A percentile compares a stretch with the other conserved stretches of the same genome.
These are phyloP conservation scores for Falco berigora DNA, from an alignment of 2,797 vertebrate genomes.

Conservation along the genomic window DNA sequence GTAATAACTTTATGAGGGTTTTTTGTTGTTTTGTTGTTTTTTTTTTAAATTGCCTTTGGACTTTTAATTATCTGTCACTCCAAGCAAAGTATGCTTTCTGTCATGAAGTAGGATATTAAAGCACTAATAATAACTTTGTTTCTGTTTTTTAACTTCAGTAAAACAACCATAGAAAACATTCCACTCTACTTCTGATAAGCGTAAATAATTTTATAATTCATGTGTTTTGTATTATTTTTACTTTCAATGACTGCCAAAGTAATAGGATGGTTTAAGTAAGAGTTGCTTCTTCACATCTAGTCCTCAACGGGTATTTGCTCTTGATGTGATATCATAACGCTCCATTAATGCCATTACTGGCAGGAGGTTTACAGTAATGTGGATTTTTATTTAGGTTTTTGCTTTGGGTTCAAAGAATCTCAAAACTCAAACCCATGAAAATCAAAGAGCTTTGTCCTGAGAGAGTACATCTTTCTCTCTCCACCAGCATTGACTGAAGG, in stretches of 20 bases:
- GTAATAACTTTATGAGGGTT: background rate
- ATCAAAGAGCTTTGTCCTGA: background rate
- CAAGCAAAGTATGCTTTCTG: background rate
- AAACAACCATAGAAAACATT: background rate
- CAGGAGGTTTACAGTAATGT: background rate
- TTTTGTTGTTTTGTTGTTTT: background rate
- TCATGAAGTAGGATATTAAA: slow-evolving; percentile 2
- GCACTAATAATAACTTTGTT: background rate
- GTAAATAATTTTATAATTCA: slow-evolving; percentile 1
- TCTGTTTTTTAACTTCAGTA: background rate
- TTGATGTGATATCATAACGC: background rate
- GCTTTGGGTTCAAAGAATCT: background rate
- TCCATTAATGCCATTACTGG: background rate
- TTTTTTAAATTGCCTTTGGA: background rate
- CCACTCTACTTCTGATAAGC: background rate
- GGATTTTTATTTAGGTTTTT: background rate
- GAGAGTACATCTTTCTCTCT: background rate
- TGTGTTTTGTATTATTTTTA: background rate
- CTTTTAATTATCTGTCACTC: slow-evolving; percentile 36
- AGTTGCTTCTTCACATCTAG: background rate
- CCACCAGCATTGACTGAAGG: background rate
- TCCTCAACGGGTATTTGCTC: background rate
- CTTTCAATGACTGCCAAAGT: background rate
- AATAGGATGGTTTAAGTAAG: background rate
- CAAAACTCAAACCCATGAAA: background rate